These are phyloP conservation scores for Epinephelus fuscoguttatus DNA, from an alignment of 2,113 vertebrate genomes.

Conservation along the genomic window DNA sequence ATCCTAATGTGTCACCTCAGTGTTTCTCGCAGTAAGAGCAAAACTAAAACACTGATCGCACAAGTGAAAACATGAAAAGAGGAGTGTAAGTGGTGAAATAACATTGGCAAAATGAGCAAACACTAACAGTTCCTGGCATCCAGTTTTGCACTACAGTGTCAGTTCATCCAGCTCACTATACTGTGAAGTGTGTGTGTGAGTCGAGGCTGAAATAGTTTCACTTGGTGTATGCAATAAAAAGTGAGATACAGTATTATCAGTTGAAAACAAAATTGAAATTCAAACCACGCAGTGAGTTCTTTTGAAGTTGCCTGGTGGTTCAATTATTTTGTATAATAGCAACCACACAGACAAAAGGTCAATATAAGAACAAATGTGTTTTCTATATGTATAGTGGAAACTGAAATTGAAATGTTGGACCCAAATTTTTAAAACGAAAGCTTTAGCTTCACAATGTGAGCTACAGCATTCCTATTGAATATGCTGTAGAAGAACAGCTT, in stretches of 20 bases:
- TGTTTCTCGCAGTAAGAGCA: neutral
- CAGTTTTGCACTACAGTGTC: neutral
- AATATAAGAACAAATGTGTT: neutral
- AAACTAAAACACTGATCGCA: constrained; percentile 8
- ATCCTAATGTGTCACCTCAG: neutral
- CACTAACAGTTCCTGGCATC: neutral
- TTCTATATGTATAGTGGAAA: neutral
- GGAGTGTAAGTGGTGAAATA: neutral
- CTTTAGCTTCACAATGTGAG: neutral
- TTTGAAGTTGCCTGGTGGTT: neutral
- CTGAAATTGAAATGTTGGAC: no score
- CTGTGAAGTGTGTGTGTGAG: neutral
- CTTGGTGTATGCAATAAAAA: no score
- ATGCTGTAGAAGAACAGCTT: neutral
- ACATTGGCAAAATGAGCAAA: neutral
- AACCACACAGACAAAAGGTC: neutral
- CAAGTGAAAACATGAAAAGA: neutral
- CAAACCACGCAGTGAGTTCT: neutral
- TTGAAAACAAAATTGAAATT: neutral
- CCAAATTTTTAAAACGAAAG: neutral
- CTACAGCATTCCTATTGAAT: neutral
- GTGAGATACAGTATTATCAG: no score
- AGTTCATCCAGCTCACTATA: neutral
- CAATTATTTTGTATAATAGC: neutral
- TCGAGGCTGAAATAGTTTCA: no score